Evolutionary conservation across 1,140 invertebrate species (phyloP).

Genomic region (Aphaenogaster floridana): DNA sequence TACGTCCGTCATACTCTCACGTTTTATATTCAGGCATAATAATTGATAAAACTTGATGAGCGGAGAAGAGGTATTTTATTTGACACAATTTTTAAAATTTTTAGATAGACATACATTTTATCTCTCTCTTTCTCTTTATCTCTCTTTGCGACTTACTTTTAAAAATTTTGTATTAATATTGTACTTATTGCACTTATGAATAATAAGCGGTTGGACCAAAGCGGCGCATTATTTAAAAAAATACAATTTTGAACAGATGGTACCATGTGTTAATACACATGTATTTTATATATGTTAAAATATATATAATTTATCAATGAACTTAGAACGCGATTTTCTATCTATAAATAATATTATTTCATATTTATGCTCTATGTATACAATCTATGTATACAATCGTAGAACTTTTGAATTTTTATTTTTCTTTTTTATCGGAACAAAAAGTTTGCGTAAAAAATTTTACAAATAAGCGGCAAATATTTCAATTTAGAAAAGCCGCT

Average conservation of each 20-base stretch:
- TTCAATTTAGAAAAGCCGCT: conserved; percentile 30
- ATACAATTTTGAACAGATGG: neutral
- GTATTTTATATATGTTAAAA: conserved; percentile 5
- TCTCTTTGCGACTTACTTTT: neutral
- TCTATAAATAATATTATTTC: conserved; percentile 20
- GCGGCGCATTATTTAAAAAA: neutral
- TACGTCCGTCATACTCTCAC: neutral
- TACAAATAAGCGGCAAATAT: conserved; percentile 3
- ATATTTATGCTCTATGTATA: conserved; percentile 25
- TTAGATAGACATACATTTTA: neutral
- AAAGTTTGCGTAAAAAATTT: conserved; percentile 3
- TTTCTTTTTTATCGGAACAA: neutral
- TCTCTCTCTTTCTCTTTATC: neutral
- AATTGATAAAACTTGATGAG: neutral
- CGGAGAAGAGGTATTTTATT: neutral
- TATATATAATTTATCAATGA: conserved; percentile 4
- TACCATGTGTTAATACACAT: neutral
- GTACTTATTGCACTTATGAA: neutral
- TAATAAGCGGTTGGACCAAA: neutral
- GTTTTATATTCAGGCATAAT: neutral
- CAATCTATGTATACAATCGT: neutral
- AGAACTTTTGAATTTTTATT: neutral
- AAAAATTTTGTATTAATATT: neutral
- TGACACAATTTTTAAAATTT: neutral
- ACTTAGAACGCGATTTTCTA: conserved; percentile 13